Evolutionary conservation across 1,140 invertebrate genomes (phyloP).

Genomic region (Carcinoscorpius rotundicauda): DNA sequence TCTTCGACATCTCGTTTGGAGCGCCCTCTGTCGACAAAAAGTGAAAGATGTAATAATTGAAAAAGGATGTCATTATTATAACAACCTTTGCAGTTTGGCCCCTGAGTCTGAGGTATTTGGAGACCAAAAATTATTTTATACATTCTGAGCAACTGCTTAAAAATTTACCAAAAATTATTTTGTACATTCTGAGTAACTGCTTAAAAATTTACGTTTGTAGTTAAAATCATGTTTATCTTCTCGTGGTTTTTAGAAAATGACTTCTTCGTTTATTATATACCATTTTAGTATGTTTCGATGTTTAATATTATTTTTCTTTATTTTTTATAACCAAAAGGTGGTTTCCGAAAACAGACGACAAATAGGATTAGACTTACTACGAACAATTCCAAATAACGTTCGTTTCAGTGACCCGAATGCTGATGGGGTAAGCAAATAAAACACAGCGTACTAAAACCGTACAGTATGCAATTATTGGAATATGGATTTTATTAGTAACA

Average conservation of each 20-base stretch:
- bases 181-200: not conserved
- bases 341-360: constrained; percentile 24
- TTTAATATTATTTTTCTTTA: not conserved
- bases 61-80: constrained; percentile 41
- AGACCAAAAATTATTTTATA: not conserved
- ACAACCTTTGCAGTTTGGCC: constrained; percentile 36
- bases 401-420: constrained; percentile 38
- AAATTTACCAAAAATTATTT: no score
- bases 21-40: constrained; percentile 34
- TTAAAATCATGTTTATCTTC: no score
- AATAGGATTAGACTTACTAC: constrained; percentile 41
- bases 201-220: not conserved
- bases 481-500: no score
- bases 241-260: no score
- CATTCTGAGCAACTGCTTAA: not conserved
- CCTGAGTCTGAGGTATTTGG: constrained; percentile 37
- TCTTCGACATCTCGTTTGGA: constrained; percentile 38
- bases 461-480: no score
- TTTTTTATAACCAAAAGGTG: constrained; percentile 5
- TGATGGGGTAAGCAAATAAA: constrained; percentile 34
- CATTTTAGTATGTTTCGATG: no score
- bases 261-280: no score
- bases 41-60: constrained; percentile 35
- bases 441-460: no score
- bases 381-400: constrained; percentile 41